These are phyloP conservation scores for Diabrotica balteata DNA, from an alignment of 2,888 invertebrate species.

Conservation along the genomic window DNA sequence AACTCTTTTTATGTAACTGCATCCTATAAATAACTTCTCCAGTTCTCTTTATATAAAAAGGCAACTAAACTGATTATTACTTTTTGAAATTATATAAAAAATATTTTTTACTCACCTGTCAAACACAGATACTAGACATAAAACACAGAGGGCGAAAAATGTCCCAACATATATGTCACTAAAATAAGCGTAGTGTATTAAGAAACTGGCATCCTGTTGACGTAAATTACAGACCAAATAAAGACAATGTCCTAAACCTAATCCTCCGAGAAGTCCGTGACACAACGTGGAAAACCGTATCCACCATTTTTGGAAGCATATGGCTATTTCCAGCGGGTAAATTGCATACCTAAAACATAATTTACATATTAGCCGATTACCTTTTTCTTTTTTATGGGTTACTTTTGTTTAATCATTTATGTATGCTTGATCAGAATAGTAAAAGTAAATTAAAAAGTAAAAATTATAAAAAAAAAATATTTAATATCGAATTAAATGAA, in stretches of 20 bases:
- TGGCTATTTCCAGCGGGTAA: constrained; percentile 64
- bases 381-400: too few relatives aligned
- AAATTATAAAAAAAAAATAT: too few relatives aligned
- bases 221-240: constrained; percentile 64
- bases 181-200: constrained; percentile 56
- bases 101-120: constrained; percentile 62
- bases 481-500: too few relatives aligned
- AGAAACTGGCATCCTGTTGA: constrained; percentile 54
- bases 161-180: constrained; percentile 58
- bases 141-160: constrained; percentile 67
- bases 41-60: too few relatives aligned
- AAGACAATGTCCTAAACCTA: constrained; percentile 67
- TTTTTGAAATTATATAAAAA: too few relatives aligned
- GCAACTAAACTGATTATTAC: too few relatives aligned
- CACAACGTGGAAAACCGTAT: constrained; percentile 64
- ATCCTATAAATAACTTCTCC: too few relatives aligned
- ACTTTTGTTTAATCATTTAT: too few relatives aligned
- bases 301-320: constrained; percentile 65
- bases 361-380: too few relatives aligned
- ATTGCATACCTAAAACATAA: constrained; percentile 36
- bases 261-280: constrained; percentile 68
- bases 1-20: too few relatives aligned
- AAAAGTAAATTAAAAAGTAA: too few relatives aligned
- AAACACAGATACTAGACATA: constrained; percentile 67
- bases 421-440: too few relatives aligned